A percentile compares a stretch with the other conserved stretches of the same genome.
Evolutionary conservation across 1,140 invertebrate species (phyloP).

Genomic region (Phortica variegata): DNA sequence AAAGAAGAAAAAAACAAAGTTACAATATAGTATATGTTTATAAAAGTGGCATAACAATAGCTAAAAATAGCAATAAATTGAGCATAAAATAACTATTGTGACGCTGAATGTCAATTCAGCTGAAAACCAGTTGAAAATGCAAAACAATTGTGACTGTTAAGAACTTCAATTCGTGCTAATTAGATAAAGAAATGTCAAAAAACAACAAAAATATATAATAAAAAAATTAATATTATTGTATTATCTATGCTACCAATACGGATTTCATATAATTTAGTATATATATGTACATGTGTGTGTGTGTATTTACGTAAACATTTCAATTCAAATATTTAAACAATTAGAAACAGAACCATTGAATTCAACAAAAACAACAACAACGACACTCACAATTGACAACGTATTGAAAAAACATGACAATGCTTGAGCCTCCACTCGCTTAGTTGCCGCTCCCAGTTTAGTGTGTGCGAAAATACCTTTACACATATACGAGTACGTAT

Average conservation of each 20-base stretch:
- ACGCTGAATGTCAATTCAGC: neutral
- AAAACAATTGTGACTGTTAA: slow-evolving; percentile 7
- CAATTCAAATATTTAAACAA: slow-evolving; percentile 11
- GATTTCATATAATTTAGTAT: slow-evolving; percentile 30
- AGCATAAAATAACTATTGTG: neutral
- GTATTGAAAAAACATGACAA: slow-evolving; percentile 31
- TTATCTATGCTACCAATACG: neutral
- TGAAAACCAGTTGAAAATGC: slow-evolving; percentile 21
- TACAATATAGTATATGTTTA: slow-evolving; percentile 16
- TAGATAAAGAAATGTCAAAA: slow-evolving; percentile 40
- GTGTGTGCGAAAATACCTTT: slow-evolving; percentile 4
- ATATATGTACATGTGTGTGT: slow-evolving; percentile 10
- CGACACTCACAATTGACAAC: slow-evolving; percentile 26
- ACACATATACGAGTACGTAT: slow-evolving; percentile 5
- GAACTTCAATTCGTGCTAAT: slow-evolving; percentile 46
- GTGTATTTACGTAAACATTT: neutral
- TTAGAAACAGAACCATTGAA: slow-evolving; percentile 8
- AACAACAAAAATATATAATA: slow-evolving; percentile 13
- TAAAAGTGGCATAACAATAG: no score
- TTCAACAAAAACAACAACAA: slow-evolving; percentile 12
- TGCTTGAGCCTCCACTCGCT: no score
- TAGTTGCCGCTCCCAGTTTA: no score
- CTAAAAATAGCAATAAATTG: no score
- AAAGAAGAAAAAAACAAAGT: slow-evolving; percentile 26
- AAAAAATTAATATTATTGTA: slow-evolving; percentile 15